Evolutionary conservation across 2,113 vertebrate genomes (phyloP).

Genomic region (Poeciliopsis turrubarensis): DNA sequence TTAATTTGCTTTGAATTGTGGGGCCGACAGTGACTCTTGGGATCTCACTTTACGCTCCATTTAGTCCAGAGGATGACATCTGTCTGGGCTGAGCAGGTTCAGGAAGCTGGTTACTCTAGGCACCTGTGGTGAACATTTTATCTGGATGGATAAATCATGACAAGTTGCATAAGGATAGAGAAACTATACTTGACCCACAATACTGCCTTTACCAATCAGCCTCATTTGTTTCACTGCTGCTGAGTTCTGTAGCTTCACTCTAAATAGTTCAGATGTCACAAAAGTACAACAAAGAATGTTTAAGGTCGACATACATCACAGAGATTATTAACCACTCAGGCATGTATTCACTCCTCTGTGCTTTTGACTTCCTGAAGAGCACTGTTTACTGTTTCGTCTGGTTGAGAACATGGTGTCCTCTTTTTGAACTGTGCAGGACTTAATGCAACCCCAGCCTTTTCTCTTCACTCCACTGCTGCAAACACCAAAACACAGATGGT

Average conservation of each 20-base stretch:
- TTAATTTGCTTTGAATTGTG: constrained; percentile 1
- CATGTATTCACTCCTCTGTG: not conserved
- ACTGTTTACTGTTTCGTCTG: constrained; percentile 22
- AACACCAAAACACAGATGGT: constrained; percentile 6
- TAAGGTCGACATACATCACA: not conserved
- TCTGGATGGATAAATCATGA: constrained; percentile 22
- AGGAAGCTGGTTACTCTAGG: constrained; percentile 39
- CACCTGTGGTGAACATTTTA: constrained; percentile 42
- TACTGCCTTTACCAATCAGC: not conserved
- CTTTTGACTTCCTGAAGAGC: constrained; percentile 13
- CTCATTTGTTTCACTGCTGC: not conserved
- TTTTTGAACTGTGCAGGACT: constrained; percentile 14
- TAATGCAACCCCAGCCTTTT: constrained; percentile 18
- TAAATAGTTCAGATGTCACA: constrained; percentile 8
- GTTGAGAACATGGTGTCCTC: constrained; percentile 50
- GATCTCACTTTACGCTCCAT: constrained; percentile 54
- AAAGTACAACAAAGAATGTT: not conserved
- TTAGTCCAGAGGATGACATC: constrained; percentile 16
- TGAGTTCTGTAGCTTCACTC: not conserved
- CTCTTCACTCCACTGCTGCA: constrained; percentile 22
- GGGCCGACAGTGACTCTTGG: not conserved
- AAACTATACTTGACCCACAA: constrained; percentile 32
- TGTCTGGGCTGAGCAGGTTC: constrained; percentile 44
- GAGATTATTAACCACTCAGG: not conserved
- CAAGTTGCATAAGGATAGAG: not conserved